Percentiles rank a stretch among this genome's conserved stretches.
phyloP scores from a whole-genome alignment of 2,888 invertebrate genomes.

The Mamestra brassicae region DNA sequence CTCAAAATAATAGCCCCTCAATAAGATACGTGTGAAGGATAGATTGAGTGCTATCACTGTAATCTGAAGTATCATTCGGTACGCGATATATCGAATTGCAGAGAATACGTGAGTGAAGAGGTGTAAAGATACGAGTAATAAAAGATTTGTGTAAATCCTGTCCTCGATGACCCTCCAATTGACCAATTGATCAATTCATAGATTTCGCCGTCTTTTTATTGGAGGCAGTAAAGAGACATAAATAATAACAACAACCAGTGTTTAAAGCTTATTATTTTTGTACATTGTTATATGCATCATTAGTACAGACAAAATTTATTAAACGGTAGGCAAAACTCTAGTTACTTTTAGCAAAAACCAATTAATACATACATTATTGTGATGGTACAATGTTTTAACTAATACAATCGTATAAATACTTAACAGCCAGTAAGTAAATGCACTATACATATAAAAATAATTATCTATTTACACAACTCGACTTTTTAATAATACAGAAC shows the following conservation, averaged over 20 bases:
- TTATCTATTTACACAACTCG: conserved; percentile 83
- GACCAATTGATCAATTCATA: not conserved
- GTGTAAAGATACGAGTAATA: conserved; percentile 11
- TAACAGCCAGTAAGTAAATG: conserved; percentile 88
- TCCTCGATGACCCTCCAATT: not conserved
- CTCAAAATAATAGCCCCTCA: conserved; percentile 11
- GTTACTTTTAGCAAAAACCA: conserved; percentile 75
- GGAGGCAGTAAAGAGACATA: conserved; percentile 2
- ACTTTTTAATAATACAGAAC: conserved; percentile 73
- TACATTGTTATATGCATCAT: conserved; percentile 88
- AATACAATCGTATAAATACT: conserved; percentile 83
- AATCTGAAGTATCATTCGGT: conserved; percentile 38
- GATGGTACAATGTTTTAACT: conserved; percentile 76
- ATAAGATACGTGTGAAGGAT: not conserved
- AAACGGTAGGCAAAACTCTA: conserved; percentile 72
- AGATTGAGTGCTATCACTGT: conserved; percentile 34
- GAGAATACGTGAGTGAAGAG: conserved; percentile 1
- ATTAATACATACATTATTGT: conserved; percentile 72
- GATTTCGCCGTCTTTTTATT: conserved; percentile 3
- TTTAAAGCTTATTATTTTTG: conserved; percentile 90
- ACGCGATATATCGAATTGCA: conserved; percentile 13
- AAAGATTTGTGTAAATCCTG: not conserved
- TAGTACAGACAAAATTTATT: conserved; percentile 80
- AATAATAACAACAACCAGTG: conserved; percentile 72
- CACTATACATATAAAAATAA: conserved; percentile 85